These are phyloP conservation scores for Pseudorasbora parva DNA, from an alignment of 2,113 vertebrate species.

Conservation along the genomic window DNA sequence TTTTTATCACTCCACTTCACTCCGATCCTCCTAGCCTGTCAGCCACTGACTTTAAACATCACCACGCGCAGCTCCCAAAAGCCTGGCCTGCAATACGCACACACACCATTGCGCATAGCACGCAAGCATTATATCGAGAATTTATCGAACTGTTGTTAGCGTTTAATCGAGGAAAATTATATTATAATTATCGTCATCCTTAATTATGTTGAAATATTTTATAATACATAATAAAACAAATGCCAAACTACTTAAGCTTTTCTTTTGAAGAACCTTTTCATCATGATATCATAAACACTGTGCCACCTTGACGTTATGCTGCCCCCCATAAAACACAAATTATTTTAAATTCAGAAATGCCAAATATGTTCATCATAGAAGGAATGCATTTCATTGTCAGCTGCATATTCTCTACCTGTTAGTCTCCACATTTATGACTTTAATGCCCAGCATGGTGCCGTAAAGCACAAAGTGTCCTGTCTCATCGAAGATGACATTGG, in stretches of 20 bases:
- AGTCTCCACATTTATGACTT: slow-evolving; percentile 98
- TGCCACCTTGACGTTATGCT: neutral
- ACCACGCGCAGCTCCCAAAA: too few relatives aligned
- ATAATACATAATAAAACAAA: neutral
- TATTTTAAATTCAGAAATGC: neutral
- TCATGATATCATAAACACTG: neutral
- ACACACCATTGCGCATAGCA: too few relatives aligned
- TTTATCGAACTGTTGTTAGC: too few relatives aligned
- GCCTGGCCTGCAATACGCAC: too few relatives aligned
- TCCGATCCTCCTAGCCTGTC: too few relatives aligned
- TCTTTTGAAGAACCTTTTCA: neutral
- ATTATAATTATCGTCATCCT: too few relatives aligned
- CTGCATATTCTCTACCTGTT: slow-evolving; percentile 81
- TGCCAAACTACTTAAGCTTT: neutral
- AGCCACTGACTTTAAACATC: too few relatives aligned
- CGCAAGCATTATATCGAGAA: too few relatives aligned
- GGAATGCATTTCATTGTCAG: neutral
- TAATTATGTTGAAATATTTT: neutral
- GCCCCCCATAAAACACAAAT: neutral
- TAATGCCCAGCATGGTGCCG: slow-evolving; percentile 98
- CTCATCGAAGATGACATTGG: slow-evolving; percentile 97
- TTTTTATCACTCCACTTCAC: too few relatives aligned
- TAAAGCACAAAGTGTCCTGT: slow-evolving; percentile 98
- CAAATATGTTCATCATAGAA: neutral
- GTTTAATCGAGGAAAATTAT: too few relatives aligned